These are phyloP conservation scores for Phocides pigmalion DNA, from an alignment of 1,140 invertebrate species.

Conservation along the genomic window DNA sequence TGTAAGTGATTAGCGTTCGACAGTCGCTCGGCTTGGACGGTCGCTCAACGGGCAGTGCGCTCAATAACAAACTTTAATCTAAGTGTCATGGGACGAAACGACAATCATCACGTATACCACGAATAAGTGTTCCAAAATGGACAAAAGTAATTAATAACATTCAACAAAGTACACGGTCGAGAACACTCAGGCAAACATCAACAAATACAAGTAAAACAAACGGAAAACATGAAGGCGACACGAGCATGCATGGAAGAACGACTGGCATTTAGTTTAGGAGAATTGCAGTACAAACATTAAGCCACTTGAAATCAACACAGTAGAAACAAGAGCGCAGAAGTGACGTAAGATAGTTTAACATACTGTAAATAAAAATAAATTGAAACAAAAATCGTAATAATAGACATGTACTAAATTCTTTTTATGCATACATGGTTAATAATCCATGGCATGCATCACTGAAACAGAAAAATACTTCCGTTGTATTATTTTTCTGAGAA, in stretches of 20 bases:
- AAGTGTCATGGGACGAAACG: too few species aligned
- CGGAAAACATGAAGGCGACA: conserved; percentile 14
- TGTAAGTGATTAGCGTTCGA: too few species aligned
- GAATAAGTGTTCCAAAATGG: too few species aligned
- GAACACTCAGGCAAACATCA: conserved; percentile 13
- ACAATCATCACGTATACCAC: background rate
- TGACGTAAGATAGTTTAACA: conserved; percentile 8
- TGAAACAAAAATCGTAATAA: conserved; percentile 6
- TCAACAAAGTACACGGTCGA: conserved; percentile 1
- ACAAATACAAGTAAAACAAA: background rate
- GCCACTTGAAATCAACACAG: conserved; percentile 8
- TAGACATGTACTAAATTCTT: conserved; percentile 20
- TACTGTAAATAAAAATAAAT: conserved; percentile 5
- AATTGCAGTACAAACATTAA: conserved; percentile 16
- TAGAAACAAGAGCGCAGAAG: conserved; percentile 2
- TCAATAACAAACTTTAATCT: too few species aligned
- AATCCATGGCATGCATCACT: conserved; percentile 28
- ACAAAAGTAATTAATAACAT: background rate
- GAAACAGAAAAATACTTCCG: conserved; percentile 24
- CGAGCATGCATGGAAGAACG: conserved; percentile 11
- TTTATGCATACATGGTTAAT: conserved; percentile 28
- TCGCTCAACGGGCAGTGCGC: too few species aligned
- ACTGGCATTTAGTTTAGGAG: conserved; percentile 1
- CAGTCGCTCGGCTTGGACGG: too few species aligned
- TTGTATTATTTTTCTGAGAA: conserved; percentile 16